Conservation (phyloP, 2,888 invertebrate genomes). For the Campoletis raptor region DNA sequence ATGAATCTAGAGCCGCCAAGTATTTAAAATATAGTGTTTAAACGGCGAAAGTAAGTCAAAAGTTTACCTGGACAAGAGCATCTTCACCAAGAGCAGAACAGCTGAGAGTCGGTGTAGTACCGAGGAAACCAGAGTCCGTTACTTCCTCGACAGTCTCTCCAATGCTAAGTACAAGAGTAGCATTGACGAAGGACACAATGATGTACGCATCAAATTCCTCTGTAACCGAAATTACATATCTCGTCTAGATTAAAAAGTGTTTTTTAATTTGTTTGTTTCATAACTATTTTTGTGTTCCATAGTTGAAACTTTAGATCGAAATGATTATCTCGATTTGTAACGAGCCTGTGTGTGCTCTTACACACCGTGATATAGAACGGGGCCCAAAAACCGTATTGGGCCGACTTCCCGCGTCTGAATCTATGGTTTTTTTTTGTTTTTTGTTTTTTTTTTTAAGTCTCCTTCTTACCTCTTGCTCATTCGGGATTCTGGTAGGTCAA, state of each 20-base stretch:
- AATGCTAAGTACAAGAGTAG: slow-evolving; percentile 99
- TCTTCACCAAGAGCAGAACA: slow-evolving; percentile 99
- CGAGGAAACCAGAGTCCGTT: slow-evolving; percentile 99
- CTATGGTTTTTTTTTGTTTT: slow-evolving; percentile 22
- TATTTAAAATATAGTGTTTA: too few relatives aligned
- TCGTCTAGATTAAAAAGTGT: slow-evolving; percentile 71
- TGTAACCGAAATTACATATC: slow-evolving; percentile 89
- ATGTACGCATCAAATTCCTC: slow-evolving; percentile 99
- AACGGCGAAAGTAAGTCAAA: not conserved
- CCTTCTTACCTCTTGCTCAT: slow-evolving; percentile 82
- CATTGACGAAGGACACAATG: slow-evolving; percentile 99
- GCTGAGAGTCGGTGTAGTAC: slow-evolving; percentile 99
- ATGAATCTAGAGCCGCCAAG: too few relatives aligned
- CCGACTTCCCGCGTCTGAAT: slow-evolving; percentile 54
- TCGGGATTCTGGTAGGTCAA: slow-evolving; percentile 82
- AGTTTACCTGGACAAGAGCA: slow-evolving; percentile 95
- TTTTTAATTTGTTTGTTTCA: slow-evolving; percentile 33
- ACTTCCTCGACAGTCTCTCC: slow-evolving; percentile 99
- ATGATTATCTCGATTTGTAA: slow-evolving; percentile 44
- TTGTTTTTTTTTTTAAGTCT: slow-evolving; percentile 70
- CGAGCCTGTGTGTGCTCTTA: slow-evolving; percentile 25
- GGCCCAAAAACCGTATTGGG: slow-evolving; percentile 50
- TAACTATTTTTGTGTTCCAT: slow-evolving; percentile 38
- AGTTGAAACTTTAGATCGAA: slow-evolving; percentile 41
- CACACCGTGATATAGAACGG: slow-evolving; percentile 30